Conservation (phyloP, 2,113 vertebrate genomes). For the Erinaceus europaeus region DNA sequence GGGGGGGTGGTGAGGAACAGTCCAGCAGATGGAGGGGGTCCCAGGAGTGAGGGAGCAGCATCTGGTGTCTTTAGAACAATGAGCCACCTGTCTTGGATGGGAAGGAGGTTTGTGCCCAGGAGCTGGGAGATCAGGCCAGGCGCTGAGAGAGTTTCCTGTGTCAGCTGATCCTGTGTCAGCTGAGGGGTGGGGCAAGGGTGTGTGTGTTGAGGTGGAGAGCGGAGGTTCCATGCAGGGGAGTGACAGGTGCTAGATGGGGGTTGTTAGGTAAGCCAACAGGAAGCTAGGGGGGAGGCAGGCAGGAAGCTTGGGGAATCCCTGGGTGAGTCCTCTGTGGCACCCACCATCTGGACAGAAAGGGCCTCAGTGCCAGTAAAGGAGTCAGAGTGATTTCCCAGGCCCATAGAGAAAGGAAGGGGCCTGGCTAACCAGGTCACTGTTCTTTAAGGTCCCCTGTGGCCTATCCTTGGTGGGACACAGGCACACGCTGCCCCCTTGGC, state of each 20-base stretch:
- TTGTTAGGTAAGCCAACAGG: slow-evolving; percentile 23
- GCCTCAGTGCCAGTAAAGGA: slow-evolving; percentile 32
- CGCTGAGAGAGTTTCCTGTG: not conserved
- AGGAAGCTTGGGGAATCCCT: slow-evolving; percentile 50
- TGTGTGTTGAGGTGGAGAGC: not conserved
- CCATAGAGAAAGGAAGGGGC: slow-evolving; percentile 53
- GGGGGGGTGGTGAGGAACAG: not conserved
- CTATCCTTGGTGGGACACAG: not conserved
- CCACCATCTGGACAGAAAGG: slow-evolving; percentile 49
- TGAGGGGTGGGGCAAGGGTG: not conserved
- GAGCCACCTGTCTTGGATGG: not conserved
- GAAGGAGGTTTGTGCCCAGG: not conserved
- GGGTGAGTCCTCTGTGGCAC: slow-evolving; percentile 32
- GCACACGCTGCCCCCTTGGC: not conserved
- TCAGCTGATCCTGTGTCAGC: not conserved
- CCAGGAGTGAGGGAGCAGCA: not conserved
- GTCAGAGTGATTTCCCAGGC: slow-evolving; percentile 54
- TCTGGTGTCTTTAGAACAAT: slow-evolving; percentile 36
- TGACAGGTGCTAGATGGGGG: slow-evolving; percentile 5
- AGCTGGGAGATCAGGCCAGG: not conserved
- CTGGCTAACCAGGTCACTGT: slow-evolving; percentile 14
- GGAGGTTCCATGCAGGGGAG: not conserved
- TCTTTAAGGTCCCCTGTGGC: slow-evolving; percentile 38
- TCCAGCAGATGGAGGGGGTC: not conserved
- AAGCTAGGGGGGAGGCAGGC: not conserved